Evolutionary conservation across 2,888 invertebrate species (phyloP).

Genomic region (Cotesia congregata): DNA sequence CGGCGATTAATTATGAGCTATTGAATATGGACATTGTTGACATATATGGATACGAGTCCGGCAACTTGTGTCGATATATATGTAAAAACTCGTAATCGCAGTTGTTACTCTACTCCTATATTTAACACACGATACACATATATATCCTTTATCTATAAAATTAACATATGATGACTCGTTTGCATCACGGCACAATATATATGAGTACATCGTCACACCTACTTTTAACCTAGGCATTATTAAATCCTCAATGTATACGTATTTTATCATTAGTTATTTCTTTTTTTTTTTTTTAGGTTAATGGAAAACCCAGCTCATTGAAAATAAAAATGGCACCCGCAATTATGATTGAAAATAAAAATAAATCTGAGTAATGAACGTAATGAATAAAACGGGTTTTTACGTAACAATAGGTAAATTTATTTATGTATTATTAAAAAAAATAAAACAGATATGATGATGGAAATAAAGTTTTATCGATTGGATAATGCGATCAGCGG

Average conservation of each 20-base stretch:
- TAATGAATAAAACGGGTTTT: slow-evolving; percentile 4
- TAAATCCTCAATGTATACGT: slow-evolving; percentile 4
- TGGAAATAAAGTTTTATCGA: not conserved
- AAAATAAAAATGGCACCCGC: not conserved
- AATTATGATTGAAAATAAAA: not conserved
- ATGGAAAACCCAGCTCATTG: too few species aligned
- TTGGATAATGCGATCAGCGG: slow-evolving; percentile 2
- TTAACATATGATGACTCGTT: slow-evolving; percentile 9
- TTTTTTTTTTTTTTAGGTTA: too few species aligned
- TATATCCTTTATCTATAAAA: not conserved
- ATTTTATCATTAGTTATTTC: not conserved
- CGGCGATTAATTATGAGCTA: slow-evolving; percentile 51
- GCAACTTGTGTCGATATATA: slow-evolving; percentile 36
- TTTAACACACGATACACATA: slow-evolving; percentile 13
- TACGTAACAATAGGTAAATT: not conserved
- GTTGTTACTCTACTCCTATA: slow-evolving; percentile 12
- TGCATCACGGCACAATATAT: not conserved
- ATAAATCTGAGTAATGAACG: not conserved
- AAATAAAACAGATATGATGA: not conserved
- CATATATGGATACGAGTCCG: slow-evolving; percentile 38
- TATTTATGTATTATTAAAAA: not conserved
- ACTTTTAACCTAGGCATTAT: slow-evolving; percentile 26
- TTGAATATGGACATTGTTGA: slow-evolving; percentile 49
- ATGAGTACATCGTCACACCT: slow-evolving; percentile 13
- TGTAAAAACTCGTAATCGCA: slow-evolving; percentile 40